A percentile compares a stretch with the other conserved stretches of the same genome.
Conservation (phyloP, 2,888 invertebrate species). For the Rhaphigaster nebulosa region DNA sequence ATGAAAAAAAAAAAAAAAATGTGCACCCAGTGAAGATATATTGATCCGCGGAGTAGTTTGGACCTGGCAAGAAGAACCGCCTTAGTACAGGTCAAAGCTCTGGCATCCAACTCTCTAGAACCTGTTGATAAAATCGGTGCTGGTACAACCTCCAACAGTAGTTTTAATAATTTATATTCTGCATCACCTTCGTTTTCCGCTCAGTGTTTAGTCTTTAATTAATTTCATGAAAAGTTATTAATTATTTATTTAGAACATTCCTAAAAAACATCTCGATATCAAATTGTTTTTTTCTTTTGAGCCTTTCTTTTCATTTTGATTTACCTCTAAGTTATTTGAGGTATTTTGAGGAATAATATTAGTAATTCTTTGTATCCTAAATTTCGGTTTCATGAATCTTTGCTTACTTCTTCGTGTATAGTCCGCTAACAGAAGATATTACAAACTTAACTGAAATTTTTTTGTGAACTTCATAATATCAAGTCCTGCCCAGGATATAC, state of each 20-base stretch:
- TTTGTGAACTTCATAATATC: too few relatives aligned
- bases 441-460: too few relatives aligned
- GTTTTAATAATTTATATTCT: neutral
- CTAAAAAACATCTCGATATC: neutral
- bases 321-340: too few relatives aligned
- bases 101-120: neutral
- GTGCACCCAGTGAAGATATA: neutral
- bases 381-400: too few relatives aligned
- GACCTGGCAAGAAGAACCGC: neutral
- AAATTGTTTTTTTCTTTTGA: neutral
- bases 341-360: too few relatives aligned
- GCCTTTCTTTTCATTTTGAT: neutral
- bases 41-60: neutral
- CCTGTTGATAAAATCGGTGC: slow-evolving; percentile 9
- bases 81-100: slow-evolving; percentile 8
- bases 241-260: neutral
- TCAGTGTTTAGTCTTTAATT: neutral
- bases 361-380: too few relatives aligned
- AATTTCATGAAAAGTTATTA: neutral
- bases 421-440: too few relatives aligned
- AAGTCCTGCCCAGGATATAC: too few relatives aligned
- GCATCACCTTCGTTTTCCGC: neutral
- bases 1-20: too few relatives aligned
- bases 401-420: too few relatives aligned
- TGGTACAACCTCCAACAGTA: neutral